phyloP scores from a whole-genome alignment of 2,888 invertebrate species.

The Balanococcus diminutus region DNA sequence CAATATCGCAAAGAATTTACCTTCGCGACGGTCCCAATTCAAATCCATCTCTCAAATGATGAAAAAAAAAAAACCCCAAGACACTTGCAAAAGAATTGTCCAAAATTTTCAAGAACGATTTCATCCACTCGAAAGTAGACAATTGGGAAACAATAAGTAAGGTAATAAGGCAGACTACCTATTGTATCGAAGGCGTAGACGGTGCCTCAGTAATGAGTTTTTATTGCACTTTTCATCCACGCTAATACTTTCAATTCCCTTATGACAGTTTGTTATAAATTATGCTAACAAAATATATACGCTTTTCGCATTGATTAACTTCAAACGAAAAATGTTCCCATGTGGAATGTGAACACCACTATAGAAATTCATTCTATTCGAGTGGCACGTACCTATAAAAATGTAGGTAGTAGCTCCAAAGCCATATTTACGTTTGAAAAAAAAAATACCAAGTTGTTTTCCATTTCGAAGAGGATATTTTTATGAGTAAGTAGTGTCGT shows the following conservation, averaged over 20 bases:
- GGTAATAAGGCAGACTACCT: not conserved
- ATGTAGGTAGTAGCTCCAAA: not conserved
- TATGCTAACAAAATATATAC: not conserved
- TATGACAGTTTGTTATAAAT: conserved; percentile 16
- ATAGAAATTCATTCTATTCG: not conserved
- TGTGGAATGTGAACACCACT: not conserved
- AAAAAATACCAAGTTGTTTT: not conserved
- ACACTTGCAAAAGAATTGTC: not conserved
- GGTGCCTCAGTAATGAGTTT: not conserved
- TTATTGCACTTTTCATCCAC: conserved; percentile 10
- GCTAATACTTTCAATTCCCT: not conserved
- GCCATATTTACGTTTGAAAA: not conserved
- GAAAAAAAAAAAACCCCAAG: not conserved
- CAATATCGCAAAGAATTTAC: no score
- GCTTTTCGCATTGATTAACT: conserved; percentile 12
- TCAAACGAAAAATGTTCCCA: not conserved
- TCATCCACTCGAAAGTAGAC: not conserved
- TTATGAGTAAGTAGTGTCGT: not conserved
- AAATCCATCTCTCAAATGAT: not conserved
- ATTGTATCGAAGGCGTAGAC: not conserved
- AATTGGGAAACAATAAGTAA: not conserved
- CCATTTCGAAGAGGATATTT: not conserved
- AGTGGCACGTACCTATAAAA: not conserved
- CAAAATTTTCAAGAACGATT: not conserved
- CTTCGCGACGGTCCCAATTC: not conserved